phyloP scores from a whole-genome alignment of 2,888 invertebrate species.

The Chalcosyrphus nemorum region DNA sequence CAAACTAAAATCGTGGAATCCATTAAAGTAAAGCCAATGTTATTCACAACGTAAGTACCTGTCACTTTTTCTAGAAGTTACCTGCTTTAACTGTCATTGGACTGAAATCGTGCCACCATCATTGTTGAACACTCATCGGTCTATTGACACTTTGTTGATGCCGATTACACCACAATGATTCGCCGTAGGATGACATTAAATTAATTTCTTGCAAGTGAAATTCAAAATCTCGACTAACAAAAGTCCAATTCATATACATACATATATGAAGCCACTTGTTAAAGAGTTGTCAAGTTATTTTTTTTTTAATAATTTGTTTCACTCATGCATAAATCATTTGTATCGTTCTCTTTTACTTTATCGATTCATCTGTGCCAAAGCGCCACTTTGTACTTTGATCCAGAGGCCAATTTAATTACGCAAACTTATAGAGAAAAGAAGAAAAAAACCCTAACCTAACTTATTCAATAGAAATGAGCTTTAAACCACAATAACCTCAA shows the following conservation, averaged over 20 bases:
- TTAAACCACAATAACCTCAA: constrained; percentile 14
- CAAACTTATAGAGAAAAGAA: not conserved
- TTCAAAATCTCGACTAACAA: not conserved
- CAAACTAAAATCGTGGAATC: too few species aligned
- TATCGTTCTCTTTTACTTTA: not conserved
- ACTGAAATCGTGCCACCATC: not conserved
- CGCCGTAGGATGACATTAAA: not conserved
- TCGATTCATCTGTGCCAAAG: not conserved
- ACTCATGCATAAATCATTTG: not conserved
- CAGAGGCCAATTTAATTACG: constrained; percentile 9
- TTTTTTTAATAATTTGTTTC: not conserved
- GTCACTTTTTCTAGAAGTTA: not conserved
- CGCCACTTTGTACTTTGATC: constrained; percentile 35
- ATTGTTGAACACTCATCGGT: not conserved
- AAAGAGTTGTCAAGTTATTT: too few species aligned
- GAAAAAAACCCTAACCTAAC: not conserved
- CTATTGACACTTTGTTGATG: not conserved
- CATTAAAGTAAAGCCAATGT: too few species aligned
- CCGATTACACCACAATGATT: not conserved
- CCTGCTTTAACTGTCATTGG: not conserved
- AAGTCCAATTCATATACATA: not conserved
- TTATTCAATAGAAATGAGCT: not conserved
- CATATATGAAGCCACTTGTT: too few species aligned
- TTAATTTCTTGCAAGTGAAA: not conserved
- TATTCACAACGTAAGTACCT: not conserved